A percentile compares a stretch with the other conserved stretches of the same genome.
Evolutionary conservation across 2,113 vertebrate genomes (phyloP).

Genomic region (Halichoeres trimaculatus): DNA sequence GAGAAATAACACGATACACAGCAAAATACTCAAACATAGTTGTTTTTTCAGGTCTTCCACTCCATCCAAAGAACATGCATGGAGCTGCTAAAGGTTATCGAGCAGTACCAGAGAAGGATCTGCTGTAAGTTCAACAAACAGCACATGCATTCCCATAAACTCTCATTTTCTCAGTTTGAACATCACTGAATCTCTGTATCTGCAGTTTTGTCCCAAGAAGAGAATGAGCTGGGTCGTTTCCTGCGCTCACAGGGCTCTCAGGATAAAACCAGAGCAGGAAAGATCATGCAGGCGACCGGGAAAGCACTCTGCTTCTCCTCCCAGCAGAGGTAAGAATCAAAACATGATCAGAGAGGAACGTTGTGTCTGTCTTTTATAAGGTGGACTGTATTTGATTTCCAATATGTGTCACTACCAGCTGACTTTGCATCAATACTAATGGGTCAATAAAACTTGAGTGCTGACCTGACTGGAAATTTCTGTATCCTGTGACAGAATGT

Average conservation of each 20-base stretch:
- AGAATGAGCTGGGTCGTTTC: conserved; percentile 97
- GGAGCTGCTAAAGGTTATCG: conserved; percentile 97
- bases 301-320: conserved; percentile 98
- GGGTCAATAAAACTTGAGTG: too few species aligned
- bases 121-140: conserved; percentile 86
- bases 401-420: too few species aligned
- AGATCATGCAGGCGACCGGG: conserved; percentile 99
- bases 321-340: conserved; percentile 90
- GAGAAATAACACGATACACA: background rate
- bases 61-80: conserved; percentile 98
- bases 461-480: too few species aligned
- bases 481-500: too few species aligned
- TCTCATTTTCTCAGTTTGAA: background rate
- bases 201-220: conserved; percentile 95
- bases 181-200: background rate
- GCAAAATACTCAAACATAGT: too few species aligned
- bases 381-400: too few species aligned
- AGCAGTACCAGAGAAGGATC: conserved; percentile 96
- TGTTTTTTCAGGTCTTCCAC: conserved; percentile 90
- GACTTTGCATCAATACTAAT: too few species aligned
- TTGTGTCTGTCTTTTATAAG: too few species aligned
- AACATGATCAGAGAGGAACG: background rate
- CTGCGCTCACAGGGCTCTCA: conserved; percentile 95
- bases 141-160: too few species aligned
- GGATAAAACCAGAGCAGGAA: conserved; percentile 95